Percentiles rank a stretch among this genome's conserved stretches.
phyloP scores from a whole-genome alignment of 2,888 invertebrate species.

The Pachydiplax longipennis region DNA sequence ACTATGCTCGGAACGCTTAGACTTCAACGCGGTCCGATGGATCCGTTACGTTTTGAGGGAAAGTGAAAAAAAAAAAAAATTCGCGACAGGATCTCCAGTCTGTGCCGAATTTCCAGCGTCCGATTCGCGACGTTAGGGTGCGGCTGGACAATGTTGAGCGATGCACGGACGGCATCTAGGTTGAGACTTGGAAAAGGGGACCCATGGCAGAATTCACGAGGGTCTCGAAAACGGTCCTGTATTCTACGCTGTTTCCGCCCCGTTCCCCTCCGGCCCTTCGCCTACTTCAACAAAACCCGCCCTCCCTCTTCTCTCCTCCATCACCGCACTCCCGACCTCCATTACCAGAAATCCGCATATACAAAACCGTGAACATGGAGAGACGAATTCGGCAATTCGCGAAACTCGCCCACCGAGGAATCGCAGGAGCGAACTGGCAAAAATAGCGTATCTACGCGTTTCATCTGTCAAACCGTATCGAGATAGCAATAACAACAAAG shows the following conservation, averaged over 20 bases:
- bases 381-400: background rate
- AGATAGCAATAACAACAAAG: background rate
- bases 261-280: background rate
- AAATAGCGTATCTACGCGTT: background rate
- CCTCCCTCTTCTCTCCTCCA: slow-evolving; percentile 23
- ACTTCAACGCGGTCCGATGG: background rate
- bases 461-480: background rate
- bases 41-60: slow-evolving; percentile 23
- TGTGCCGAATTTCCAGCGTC: background rate
- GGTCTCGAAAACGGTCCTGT: background rate
- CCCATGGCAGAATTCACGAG: background rate
- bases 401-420: background rate
- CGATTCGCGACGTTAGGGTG: background rate
- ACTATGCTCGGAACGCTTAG: slow-evolving; percentile 2
- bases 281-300: slow-evolving; percentile 3
- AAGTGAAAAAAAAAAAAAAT: background rate
- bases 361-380: slow-evolving; percentile 25
- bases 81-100: background rate
- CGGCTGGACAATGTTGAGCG: background rate
- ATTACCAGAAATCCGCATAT: slow-evolving; percentile 40
- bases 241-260: slow-evolving; percentile 1
- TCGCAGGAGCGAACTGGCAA: background rate
- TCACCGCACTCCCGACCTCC: slow-evolving; percentile 16
- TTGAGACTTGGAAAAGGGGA: background rate
- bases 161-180: background rate